Base-by-base conservation (phyloP, 2,888 invertebrate genomes). In the Microplitis manilae region DNA sequence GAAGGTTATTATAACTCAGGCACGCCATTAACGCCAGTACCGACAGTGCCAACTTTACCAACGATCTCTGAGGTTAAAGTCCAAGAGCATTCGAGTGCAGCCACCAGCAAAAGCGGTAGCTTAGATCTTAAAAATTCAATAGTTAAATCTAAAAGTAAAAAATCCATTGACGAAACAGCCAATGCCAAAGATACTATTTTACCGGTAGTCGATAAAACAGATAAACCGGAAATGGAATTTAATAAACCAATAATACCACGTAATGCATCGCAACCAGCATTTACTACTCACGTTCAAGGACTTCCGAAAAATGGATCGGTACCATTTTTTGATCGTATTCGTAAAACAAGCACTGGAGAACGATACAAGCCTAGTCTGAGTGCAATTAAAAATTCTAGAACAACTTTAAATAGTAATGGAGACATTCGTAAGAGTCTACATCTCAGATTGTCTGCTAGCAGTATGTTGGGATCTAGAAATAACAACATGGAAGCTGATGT, bases 281-380 rank as follows among this genome's bases (percentile, higher is more conserved):
- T 96, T 89, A 94, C 94, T 30, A 93, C 94, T 7, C 93, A 94
- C 78, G 93, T 93, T 68, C 94, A 93, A 83, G 95, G 94, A 7
- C 88, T 93, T 85, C 96, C 96, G 76, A 96, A 96, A 90, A 97
- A 97, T 87, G 96, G 96, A 65, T 96, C 96, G 2, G 97, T 97
- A 81, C 97, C 97, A 40, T 95, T 96, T 88, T 96, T 97, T 90
- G 96, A 96, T 90, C 91, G 97, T 68, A 95, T 96, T 79, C 92
- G 96, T 71, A 96, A 96, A 90, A 95, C 96, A 65, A 96, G 96
- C 83, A 94, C 94, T 77, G 94, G 96, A 74, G 96, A 96, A 90
- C 93, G 95, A 87, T 96, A 94, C 89, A 96, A 96, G 88, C 96
- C 96, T 81, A 95, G 96, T 82, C 90, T 96, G 86, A 95, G 94